Evolutionary conservation across 1,140 invertebrate genomes (phyloP).

Genomic region (Drosophila virilis): DNA sequence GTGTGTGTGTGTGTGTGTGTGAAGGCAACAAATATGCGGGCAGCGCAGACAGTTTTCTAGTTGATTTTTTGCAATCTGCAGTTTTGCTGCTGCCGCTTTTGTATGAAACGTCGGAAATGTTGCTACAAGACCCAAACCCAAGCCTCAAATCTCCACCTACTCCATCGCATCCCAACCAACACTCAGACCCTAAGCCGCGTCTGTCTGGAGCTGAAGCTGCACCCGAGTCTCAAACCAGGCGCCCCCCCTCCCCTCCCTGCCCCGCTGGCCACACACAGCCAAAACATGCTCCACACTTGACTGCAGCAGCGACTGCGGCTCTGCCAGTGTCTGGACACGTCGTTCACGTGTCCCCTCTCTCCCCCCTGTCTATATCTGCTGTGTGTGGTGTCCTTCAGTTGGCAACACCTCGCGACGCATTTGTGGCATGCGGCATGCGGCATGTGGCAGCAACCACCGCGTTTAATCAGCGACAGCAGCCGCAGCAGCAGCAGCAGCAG

Average conservation of each 20-base stretch:
- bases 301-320: conserved; percentile 52
- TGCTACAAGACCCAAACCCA: conserved; percentile 57
- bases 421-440: conserved; percentile 54
- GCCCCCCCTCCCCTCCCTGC: neutral
- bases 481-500: neutral
- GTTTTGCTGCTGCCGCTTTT: conserved; percentile 70
- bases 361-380: conserved; percentile 26
- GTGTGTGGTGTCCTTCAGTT: conserved; percentile 45
- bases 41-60: conserved; percentile 50
- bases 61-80: conserved; percentile 82
- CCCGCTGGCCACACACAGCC: neutral
- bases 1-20: conserved; percentile 14
- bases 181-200: neutral
- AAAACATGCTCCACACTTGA: conserved; percentile 50
- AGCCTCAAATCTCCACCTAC: neutral
- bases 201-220: conserved; percentile 51
- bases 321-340: conserved; percentile 67
- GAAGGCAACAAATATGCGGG: conserved; percentile 56
- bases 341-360: conserved; percentile 14
- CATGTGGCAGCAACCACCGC: conserved; percentile 31
- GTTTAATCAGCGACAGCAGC: conserved; percentile 51
- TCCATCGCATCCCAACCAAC: neutral
- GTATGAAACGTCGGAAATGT: conserved; percentile 73
- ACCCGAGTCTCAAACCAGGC: conserved; percentile 21
- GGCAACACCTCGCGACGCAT: conserved; percentile 79